Evolutionary conservation across 2,888 invertebrate species (phyloP).

Genomic region (Unio pictorum): DNA sequence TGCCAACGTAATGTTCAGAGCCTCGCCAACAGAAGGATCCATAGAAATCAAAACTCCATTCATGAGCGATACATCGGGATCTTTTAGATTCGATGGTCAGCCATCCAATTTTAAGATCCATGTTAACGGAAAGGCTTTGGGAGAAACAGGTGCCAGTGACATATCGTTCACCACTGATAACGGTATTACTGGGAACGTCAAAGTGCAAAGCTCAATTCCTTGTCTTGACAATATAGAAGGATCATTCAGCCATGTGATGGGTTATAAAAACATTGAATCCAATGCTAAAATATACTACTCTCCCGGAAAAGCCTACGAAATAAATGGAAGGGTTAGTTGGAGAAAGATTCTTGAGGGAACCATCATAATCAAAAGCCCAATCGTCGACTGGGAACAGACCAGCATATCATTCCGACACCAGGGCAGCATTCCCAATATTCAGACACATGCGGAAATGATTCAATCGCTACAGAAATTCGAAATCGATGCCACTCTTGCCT

Average conservation of each 20-base stretch:
- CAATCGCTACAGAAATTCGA: slow-evolving; percentile 10
- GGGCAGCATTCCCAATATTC: slow-evolving; percentile 14
- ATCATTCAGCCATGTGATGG: too few relatives aligned
- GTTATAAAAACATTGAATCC: too few relatives aligned
- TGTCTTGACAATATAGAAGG: too few relatives aligned
- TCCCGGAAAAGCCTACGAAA: too few relatives aligned
- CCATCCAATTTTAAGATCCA: slow-evolving; percentile 2
- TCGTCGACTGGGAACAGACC: slow-evolving; percentile 21
- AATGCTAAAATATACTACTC: too few relatives aligned
- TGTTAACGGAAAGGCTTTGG: background rate
- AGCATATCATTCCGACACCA: slow-evolving; percentile 13
- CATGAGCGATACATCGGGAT: slow-evolving; percentile 7
- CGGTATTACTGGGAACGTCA: too few relatives aligned
- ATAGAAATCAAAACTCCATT: slow-evolving; percentile 8
- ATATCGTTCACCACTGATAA: too few relatives aligned
- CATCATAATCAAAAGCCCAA: slow-evolving; percentile 38
- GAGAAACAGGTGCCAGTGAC: background rate
- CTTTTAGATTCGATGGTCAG: slow-evolving; percentile 6
- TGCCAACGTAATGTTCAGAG: too few relatives aligned
- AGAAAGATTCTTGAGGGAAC: slow-evolving; percentile 13
- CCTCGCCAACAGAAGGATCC: background rate
- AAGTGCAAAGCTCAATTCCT: too few relatives aligned
- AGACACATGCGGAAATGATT: slow-evolving; percentile 14
- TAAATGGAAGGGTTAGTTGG: slow-evolving; percentile 10
- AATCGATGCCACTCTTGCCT: slow-evolving; percentile 2